Percentiles rank a stretch among this genome's conserved stretches.
Evolutionary conservation across 2,888 invertebrate genomes (phyloP).

Genomic region (Aricia artaxerxes): DNA sequence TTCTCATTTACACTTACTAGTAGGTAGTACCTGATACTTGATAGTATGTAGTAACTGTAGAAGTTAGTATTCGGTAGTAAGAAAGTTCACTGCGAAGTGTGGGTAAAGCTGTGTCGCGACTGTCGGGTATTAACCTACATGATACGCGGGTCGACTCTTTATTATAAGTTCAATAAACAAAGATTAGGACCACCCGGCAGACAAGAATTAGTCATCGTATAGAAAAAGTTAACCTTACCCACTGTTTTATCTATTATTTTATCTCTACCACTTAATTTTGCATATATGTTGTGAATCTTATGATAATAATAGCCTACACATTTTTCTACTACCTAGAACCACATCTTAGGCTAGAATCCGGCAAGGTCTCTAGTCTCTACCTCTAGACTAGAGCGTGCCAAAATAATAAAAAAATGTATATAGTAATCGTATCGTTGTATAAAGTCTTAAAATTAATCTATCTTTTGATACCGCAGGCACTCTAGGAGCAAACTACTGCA

Average conservation of each 20-base stretch:
- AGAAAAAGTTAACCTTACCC: background rate
- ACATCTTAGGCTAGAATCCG: too few species aligned
- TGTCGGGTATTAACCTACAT: background rate
- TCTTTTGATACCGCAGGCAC: too few species aligned
- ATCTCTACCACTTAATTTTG: too few species aligned
- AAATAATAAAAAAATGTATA: too few species aligned
- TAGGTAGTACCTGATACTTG: background rate
- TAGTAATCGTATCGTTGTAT: too few species aligned
- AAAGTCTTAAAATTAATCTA: too few species aligned
- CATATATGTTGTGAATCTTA: too few species aligned
- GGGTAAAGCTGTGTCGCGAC: background rate
- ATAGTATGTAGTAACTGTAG: background rate
- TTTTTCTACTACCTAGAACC: too few species aligned
- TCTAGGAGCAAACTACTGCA: too few species aligned
- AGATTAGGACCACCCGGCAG: slow-evolving; percentile 16
- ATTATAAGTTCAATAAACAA: slow-evolving; percentile 3
- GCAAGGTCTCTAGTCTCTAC: too few species aligned
- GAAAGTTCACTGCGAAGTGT: background rate
- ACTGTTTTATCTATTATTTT: background rate
- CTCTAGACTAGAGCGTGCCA: too few species aligned
- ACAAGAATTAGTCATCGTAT: background rate
- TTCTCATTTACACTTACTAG: background rate
- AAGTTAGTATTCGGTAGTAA: background rate
- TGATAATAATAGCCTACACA: too few species aligned
- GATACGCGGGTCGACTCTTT: slow-evolving; percentile 9